Base-by-base conservation (phyloP, 1,140 invertebrate genomes). In the Leptinotarsa lineolata region DNA sequence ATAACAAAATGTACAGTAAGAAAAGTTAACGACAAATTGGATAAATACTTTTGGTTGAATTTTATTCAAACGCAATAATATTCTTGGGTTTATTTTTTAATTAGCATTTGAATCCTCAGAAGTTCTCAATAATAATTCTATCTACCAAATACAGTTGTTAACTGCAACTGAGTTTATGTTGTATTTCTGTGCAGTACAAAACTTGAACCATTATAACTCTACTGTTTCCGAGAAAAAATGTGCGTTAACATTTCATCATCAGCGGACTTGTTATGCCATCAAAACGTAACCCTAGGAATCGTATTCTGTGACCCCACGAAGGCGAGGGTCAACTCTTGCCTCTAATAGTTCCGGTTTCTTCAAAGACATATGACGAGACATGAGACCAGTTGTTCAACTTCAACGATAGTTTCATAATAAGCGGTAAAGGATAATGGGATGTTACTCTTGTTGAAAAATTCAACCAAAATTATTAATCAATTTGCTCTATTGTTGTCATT, bases 271-370 rank as follows among this genome's bases (percentile, higher is more conserved):
- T 30, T 74, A 74, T 68, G 70, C 73, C 68, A 70, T 68, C 69
- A 63, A 66, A 68, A 74, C 69, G 68, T 74, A 68, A 74, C 70
- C 73, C 44, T 18, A 54, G 48, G 15, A 54, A 54, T 54, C 48
- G 15, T 18, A 54, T 54, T 70, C 22, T 54, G 64, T 72, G 74
- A 75, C 74, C 77, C 74, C 61, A 16, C 6, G 48, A 54, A 54
- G 48, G 4, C 61, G 11, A 30, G 54, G 77, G 77, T 78, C 77
- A 78, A 66, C 39, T n/a, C 58, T 67, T 70, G 70, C 74, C 67
- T 58, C 73, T 78, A 78, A 78, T 78, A 72, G 77, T 78, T 78
- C 77, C 77, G 77, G 77, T 78, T 78, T 77, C 63, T 67, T 67
- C 68, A 39, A 54, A 48, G 58, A 39, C 60, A 63, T 58, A 20